Percentiles rank a stretch among this genome's conserved stretches.
phyloP scores from a whole-genome alignment of 2,113 vertebrate species.

The Anser cygnoides region DNA sequence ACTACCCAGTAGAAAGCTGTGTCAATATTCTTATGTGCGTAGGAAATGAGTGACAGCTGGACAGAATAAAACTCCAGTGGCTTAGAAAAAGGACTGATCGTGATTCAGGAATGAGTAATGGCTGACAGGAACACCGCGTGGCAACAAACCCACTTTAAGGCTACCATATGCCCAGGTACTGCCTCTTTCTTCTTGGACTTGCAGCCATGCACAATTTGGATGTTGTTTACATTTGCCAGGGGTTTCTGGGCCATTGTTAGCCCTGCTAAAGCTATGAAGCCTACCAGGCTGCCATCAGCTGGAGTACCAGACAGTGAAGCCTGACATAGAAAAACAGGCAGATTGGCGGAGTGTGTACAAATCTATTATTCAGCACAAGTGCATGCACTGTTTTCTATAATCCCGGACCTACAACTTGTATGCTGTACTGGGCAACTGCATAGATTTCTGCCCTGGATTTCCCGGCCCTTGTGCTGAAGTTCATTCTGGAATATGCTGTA shows the following conservation, averaged over 20 bases:
- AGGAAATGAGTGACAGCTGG: slow-evolving; percentile 29
- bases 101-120: slow-evolving; percentile 41
- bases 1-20: background rate
- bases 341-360: background rate
- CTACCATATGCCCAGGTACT: background rate
- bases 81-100: background rate
- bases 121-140: background rate
- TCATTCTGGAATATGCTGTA: background rate
- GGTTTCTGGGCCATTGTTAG: background rate
- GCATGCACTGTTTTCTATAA: background rate
- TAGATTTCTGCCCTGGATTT: background rate
- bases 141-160: background rate
- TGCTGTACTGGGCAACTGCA: background rate
- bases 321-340: background rate
- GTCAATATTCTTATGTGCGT: background rate
- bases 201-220: background rate
- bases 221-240: background rate
- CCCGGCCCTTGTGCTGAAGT: background rate
- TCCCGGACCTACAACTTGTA: background rate
- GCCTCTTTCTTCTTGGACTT: background rate
- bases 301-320: background rate
- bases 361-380: background rate
- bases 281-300: background rate
- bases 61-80: background rate
- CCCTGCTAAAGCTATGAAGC: background rate